Percentiles rank a stretch among this genome's conserved stretches.
phyloP scores from a whole-genome alignment of 2,113 vertebrate species.

The Xyliphius kryptos region DNA sequence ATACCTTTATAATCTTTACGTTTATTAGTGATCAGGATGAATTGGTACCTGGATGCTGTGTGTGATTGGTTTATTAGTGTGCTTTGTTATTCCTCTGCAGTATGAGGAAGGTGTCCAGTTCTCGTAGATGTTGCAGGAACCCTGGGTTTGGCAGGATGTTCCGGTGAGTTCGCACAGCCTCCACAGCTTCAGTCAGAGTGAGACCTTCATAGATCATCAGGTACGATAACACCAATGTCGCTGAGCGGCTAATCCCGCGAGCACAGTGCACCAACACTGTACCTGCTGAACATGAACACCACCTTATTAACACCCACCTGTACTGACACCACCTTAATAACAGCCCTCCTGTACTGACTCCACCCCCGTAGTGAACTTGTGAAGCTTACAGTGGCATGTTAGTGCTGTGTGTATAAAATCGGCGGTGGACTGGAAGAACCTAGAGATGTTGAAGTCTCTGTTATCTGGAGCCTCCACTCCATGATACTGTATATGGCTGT shows the following conservation, averaged over 20 bases:
- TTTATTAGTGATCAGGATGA: no score
- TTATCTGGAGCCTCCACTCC: constrained; percentile 78
- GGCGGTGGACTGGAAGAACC: constrained; percentile 75
- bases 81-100: constrained; percentile 30
- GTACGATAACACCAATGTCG: constrained; percentile 59
- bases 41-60: neutral
- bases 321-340: no score
- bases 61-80: no score
- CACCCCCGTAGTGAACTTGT: no score
- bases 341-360: no score
- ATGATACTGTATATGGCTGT: constrained; percentile 67
- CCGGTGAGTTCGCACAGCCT: constrained; percentile 48
- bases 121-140: constrained; percentile 61
- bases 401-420: constrained; percentile 73
- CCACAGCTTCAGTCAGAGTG: constrained; percentile 50
- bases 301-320: neutral
- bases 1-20: no score
- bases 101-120: constrained; percentile 50
- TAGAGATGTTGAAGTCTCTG: constrained; percentile 75
- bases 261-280: constrained; percentile 68
- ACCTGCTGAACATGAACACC: constrained; percentile 44
- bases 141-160: constrained; percentile 63
- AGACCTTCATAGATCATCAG: constrained; percentile 63
- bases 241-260: constrained; percentile 64
- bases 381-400: constrained; percentile 68